A percentile compares a stretch with the other conserved stretches of the same genome.
Conservation (phyloP, 2,888 invertebrate species). For the Alloplasta piceator region DNA sequence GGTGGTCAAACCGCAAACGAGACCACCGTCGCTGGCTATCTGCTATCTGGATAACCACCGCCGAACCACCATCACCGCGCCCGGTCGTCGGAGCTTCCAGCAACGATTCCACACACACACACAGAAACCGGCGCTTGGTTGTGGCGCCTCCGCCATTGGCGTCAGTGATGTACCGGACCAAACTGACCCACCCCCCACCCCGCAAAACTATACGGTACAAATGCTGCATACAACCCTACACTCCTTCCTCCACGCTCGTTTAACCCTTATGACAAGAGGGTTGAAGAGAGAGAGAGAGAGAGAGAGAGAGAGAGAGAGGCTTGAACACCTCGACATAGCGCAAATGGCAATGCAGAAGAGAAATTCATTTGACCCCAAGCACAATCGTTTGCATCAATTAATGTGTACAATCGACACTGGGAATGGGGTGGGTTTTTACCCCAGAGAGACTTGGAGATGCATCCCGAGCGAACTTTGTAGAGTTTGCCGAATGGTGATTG, state of each 20-base stretch:
- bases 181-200: conserved; percentile 29
- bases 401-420: too few species aligned
- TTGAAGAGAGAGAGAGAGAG: neutral
- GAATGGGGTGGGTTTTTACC: too few species aligned
- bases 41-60: conserved; percentile 83
- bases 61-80: conserved; percentile 72
- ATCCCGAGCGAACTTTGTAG: too few species aligned
- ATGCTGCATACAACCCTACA: neutral
- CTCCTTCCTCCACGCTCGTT: conserved; percentile 8
- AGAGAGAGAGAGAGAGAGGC: neutral
- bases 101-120: conserved; percentile 56
- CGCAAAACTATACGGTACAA: conserved; percentile 17
- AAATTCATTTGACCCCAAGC: neutral
- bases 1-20: conserved; percentile 83
- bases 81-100: conserved; percentile 64
- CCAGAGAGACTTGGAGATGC: too few species aligned
- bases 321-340: conserved; percentile 8
- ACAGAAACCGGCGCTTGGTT: conserved; percentile 7
- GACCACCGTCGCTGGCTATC: conserved; percentile 83
- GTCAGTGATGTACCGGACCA: conserved; percentile 47
- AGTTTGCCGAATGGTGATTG: too few species aligned
- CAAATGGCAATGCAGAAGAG: conserved; percentile 24
- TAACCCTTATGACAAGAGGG: conserved; percentile 19
- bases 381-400: too few species aligned
- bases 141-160: conserved; percentile 47